Evolutionary conservation across 2,797 vertebrate genomes (phyloP), one percentile per base, ranked within the genome.

Genomic region (Harpagifer antarcticus): DNA sequence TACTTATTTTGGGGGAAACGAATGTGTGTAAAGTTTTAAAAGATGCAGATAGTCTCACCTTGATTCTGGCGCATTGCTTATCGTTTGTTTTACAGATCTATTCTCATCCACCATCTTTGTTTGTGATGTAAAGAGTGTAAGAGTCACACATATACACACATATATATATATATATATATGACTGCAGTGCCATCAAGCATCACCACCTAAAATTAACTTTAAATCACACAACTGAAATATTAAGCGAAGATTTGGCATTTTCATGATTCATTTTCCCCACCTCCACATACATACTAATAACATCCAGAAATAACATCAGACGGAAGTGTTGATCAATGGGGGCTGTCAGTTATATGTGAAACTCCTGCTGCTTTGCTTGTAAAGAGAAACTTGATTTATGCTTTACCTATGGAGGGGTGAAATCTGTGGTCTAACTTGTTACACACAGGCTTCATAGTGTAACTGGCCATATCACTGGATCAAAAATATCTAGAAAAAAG

Each of bases 301-400:
- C 48, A 74, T 65, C 79, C 73, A 84, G 75, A 89, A 87, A 90
- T 89, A 88, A 82, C 79, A 79, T 77, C 74, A 68, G 60, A 65
- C 19, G 17, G 53, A 66, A 75, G 64, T 44, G 63, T 33, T 73
- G 82, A 74, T 82, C 68, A 86, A 55, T 31, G 13, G 33, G 27
- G 62, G 16, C 47, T 40, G 67, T 54, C 65, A 68, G 57, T 56
- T 82, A 37, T 12, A 54, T 75, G 68, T 49, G 17, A 78, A 74
- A 78, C 37, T 43, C 40, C 47, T 12, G 33, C 17, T 49, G 53
- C 75, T 70, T 59, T 60, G 66, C 71, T 68, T 62, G 52, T 69
- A 77, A 74, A 73, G 43, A 47, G 54, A 78, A 68, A 66, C 61
- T 57, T 54, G 14, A 27, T 42, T 77, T 33, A 53, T 47, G 33